Evolutionary conservation across 2,113 vertebrate genomes (phyloP), one percentile per base, ranked within the genome.

Genomic region (Marcusenius ussheri): DNA sequence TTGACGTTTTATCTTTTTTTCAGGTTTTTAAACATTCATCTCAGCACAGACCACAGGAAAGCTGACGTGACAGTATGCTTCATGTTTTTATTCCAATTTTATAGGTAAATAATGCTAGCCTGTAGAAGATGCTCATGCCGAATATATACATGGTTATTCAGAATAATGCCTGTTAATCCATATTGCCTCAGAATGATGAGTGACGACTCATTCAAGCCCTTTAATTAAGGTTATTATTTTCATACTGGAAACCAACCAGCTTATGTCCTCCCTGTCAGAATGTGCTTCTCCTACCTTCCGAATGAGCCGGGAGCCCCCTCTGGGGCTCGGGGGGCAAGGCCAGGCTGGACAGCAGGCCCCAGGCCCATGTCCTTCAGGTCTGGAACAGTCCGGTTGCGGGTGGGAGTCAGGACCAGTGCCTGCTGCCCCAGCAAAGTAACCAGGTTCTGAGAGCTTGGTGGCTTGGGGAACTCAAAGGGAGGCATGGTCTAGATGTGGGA

Each of bases 361-460:
- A 95, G 94, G 0, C 95, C 95, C 49, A 95, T 94, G 35, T 97
- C 95, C 3, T 96, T 96, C 90, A 98, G 94, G 91, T 98, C 96
- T 0, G 95, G 95, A 70, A 97, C 93, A 0, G 97, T 98, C 92
- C 91, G 96, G 94, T 94, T 97, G 90, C 96, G 94, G 3, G 95
- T 95, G 0, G 94, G 94, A 11, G 96, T 91, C 91, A 97, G 89
- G 92, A 96, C 93, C 89, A 99, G 91, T 0, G 97, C 97, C 93
- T 98, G 97, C 92, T 98, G 97, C 11, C 97, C 96, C 92, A 99
- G 94, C 89, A 99, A 96, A 8, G 97, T 95, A 91, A 99, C 92
- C 53, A 99, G 96, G 92, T 98, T 99, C 15, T 97, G 97, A 47
- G 98, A 97, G 93, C 97, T 98, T n/a, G 97, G 96, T 0, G 96